Base-by-base conservation (phyloP, 2,888 invertebrate genomes). In the Diploptera punctata region DNA sequence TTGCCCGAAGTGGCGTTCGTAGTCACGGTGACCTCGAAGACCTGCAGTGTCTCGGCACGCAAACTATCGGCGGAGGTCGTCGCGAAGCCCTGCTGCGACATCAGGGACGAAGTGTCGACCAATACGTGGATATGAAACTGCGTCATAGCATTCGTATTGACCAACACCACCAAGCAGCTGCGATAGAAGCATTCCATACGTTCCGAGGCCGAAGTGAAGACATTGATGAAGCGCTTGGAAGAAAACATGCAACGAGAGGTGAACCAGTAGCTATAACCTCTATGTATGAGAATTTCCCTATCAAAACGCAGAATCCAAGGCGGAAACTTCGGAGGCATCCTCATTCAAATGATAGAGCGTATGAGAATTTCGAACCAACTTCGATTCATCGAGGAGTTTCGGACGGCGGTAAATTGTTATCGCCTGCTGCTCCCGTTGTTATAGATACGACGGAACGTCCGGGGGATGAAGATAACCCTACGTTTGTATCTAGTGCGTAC, bases 201-300 rank as follows among this genome's bases (percentile, higher is more conserved):
- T 47, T 65, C 38, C 19, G 65, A 26, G 54, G 54, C 54, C 43
- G 65, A 18, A 26, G 82, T 82, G 76, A 84, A 84, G 1, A 84
- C 84, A 19, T 79, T 84, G 80, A 83, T 83, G 49, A 83, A 82
- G 38, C 86, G 86, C 1, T 80, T 84, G 47, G 86, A 85, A 19
- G 83, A 84, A 75, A 81, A 77, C 68, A 67, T 68, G 83, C 84
- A 76, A 74, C 84, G 44, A 65, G 74, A 78, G 65, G 84, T 0
- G 91, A 91, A 79, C 91, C 92, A 0, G 90, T 91, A 9, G 91
- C 92, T 29, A 90, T 92, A 75, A 91, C 90, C 57, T 89, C 90
- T 67, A 88, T 90, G 82, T 90, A 91, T 82, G 92, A 91, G 78
- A 92, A 92, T 82, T 85, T 90, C 72, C 86, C 89, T 68, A 86